Base-by-base conservation (phyloP, 1,140 invertebrate genomes). In the Aphelinus certus region DNA sequence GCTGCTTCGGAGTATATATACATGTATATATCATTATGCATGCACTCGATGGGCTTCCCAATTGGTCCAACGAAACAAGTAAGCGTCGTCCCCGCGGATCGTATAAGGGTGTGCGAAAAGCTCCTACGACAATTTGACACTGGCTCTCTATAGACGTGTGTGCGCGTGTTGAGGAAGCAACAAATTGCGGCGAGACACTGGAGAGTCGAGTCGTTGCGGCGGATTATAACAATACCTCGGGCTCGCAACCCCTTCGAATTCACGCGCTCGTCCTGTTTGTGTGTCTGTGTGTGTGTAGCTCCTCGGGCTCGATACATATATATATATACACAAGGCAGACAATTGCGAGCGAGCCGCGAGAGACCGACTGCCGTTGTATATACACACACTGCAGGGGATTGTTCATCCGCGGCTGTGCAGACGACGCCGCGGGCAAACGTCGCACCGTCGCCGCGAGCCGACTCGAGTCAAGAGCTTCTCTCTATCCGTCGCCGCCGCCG, bases 381-480 rank as follows among this genome's bases (percentile, higher is more conserved):
- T 26, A 26, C 0, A 26, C 26, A 26, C 26, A 26, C 47, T 10
- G 10, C 45, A 43, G 10, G 5, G 7, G 65, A 55, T 64, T 71
- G 69, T 71, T 71, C 61, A 71, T 63, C 69, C 43, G 43, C 43
- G 69, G 60, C 42, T 9, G 3, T 10, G 42, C 61, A 51, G 51
- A 71, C 61, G 42, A n/a, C 43, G 10, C 4, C 60, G 26, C 42
- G 51, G 26, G 26, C 26, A 26, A 26, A 26, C 26, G 26, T 26
- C 26, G 26, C 26, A 26, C 26, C 26, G 26, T 26, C 26, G 26
- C 26, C 26, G 26, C 26, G 26, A 26, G 26, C 26, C 7, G 53
- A 53, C 3, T 2, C 43, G 63, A 65, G 63, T 65, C 63, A 65
- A 65, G 26, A 26, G 26, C 26, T 26, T 26, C 26, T 26, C 26